phyloP scores from a whole-genome alignment of 2,113 vertebrate genomes.

The Bagarius yarrelli region DNA sequence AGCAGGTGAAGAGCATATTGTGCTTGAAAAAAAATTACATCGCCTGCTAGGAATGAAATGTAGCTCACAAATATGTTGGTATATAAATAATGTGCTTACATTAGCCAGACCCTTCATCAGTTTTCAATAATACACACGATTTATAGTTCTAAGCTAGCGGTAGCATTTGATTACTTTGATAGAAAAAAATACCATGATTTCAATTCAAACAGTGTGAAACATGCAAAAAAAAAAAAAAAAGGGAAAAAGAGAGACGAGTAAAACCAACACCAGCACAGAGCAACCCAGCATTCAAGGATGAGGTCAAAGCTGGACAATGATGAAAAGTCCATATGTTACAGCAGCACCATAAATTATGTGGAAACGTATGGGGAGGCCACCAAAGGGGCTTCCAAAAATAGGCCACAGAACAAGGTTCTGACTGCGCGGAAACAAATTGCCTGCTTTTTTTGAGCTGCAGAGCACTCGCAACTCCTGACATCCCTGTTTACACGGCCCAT shows the following conservation, averaged over 20 bases:
- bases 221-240: neutral
- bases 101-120: neutral
- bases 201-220: neutral
- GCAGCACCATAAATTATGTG: conserved; percentile 83
- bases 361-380: conserved; percentile 76
- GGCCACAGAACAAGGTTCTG: conserved; percentile 72
- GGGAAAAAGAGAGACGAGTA: neutral
- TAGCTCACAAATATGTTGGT: conserved; percentile 22
- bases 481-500: conserved; percentile 73
- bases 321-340: conserved; percentile 83
- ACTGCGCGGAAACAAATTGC: conserved; percentile 83
- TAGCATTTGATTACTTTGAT: neutral
- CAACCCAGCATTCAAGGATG: conserved; percentile 64
- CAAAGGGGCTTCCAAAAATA: conserved; percentile 82
- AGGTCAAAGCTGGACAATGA: conserved; percentile 78
- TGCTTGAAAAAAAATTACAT: conserved; percentile 27
- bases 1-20: conserved; percentile 44
- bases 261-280: conserved; percentile 22
- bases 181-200: neutral
- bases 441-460: conserved; percentile 74
- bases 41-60: conserved; percentile 1
- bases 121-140: neutral
- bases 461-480: conserved; percentile 77
- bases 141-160: neutral
- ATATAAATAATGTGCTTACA: neutral